Evolutionary conservation across 2,113 vertebrate species (phyloP), one percentile per base, ranked within the genome.

Genomic region (Festucalex cinctus): DNA sequence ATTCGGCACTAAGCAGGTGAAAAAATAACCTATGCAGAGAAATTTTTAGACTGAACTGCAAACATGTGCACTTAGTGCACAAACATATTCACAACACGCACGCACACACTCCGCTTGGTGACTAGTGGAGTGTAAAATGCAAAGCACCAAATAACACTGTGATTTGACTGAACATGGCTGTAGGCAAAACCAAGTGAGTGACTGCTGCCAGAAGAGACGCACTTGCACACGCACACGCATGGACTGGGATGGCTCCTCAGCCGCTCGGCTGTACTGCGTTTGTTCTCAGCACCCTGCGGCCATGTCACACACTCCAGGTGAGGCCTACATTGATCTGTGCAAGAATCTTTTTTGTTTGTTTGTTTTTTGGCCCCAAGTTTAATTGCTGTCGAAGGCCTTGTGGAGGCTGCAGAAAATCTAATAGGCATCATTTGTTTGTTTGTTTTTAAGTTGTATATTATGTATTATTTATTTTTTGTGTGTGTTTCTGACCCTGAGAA

Each of bases 361-460:
- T n/a, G n/a, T 32, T 32, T 32, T 32, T 32, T 32, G 75, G 48
- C 57, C n/a, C n/a, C n/a, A 41, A 49, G 66, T 61, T 39, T 79
- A 57, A 80, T 73, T 78, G 69, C 69, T 71, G 65, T 77, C 67
- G 68, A 68, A 32, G 28, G 64, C 68, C 57, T 43, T n/a, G n/a
- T 68, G 69, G 56, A 80, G 46, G 13, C 32, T 61, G 19, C 12
- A 77, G 17, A 41, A 46, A 63, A 73, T 28, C 57, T 63, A 64
- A 43, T 20, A 49, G 19, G 39, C 10, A 41, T 41, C 9, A n/a
- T 1, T 51, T 28, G 9, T 20, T 59, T 62, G 26, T 35, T 1
- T 49, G 20, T 66, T 17, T 41, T 58, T 3, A 58, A 7, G 6
- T 32, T 58, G 24, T 58, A 19, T 60, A 5, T 22, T 12, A 14